Percentiles rank a stretch among this genome's conserved stretches.
phyloP scores from a whole-genome alignment of 2,113 vertebrate species.

The Regulus satrapa region DNA sequence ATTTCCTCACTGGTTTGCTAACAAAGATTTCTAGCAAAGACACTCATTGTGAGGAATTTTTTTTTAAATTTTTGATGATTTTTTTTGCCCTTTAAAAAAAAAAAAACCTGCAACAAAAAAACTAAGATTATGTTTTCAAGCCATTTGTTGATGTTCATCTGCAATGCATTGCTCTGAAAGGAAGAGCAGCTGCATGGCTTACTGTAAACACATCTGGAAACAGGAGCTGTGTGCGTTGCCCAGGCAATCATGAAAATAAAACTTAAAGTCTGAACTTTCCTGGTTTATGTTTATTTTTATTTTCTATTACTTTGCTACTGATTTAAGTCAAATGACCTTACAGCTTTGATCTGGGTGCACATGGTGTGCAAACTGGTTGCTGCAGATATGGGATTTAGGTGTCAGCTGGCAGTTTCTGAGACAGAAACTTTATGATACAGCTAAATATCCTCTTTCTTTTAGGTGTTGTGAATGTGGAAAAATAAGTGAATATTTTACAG shows the following conservation, averaged over 20 bases:
- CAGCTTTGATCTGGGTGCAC: background rate
- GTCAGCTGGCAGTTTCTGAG: slow-evolving; percentile 43
- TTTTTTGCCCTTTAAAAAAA: too few species aligned
- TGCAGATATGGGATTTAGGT: background rate
- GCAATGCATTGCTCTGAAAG: background rate
- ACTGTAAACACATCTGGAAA: background rate
- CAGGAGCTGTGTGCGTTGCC: background rate
- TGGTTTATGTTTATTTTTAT: background rate
- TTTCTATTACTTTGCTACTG: background rate
- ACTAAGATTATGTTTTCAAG: too few species aligned
- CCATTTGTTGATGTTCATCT: background rate
- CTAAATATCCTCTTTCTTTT: slow-evolving; percentile 32
- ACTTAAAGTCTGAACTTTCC: background rate
- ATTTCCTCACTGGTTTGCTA: background rate
- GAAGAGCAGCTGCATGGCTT: background rate
- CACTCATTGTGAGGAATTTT: background rate
- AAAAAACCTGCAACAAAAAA: too few species aligned
- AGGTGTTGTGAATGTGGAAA: slow-evolving; percentile 6
- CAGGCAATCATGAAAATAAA: background rate
- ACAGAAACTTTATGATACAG: slow-evolving; percentile 23
- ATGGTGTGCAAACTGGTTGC: background rate
- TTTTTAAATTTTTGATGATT: too few species aligned
- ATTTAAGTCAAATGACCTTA: background rate
- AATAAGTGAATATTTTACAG: background rate
- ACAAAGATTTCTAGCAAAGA: background rate